phyloP scores from a whole-genome alignment of 2,113 vertebrate genomes.

The Antigone vipio region DNA sequence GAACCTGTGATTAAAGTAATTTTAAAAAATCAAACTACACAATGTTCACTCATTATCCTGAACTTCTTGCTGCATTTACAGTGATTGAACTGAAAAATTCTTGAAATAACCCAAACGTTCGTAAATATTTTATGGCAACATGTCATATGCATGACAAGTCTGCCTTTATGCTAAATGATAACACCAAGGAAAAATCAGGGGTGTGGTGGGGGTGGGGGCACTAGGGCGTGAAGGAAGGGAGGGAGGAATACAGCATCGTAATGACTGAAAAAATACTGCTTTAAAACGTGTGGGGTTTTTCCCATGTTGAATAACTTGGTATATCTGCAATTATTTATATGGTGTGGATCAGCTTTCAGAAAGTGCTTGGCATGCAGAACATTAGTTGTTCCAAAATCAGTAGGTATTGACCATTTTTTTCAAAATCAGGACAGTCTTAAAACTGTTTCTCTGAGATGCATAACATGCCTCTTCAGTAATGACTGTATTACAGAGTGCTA shows the following conservation, averaged over 20 bases:
- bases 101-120: neutral
- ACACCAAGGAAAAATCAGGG: neutral
- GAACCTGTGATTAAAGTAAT: neutral
- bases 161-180: neutral
- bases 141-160: neutral
- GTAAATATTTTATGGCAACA: neutral
- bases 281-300: neutral
- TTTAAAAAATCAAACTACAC: neutral
- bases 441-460: neutral
- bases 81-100: neutral
- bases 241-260: neutral
- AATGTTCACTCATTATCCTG: neutral
- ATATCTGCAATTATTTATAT: neutral
- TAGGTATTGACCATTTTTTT: neutral
- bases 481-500: neutral
- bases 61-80: neutral
- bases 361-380: neutral
- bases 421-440: neutral
- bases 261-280: neutral
- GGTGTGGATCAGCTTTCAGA: neutral
- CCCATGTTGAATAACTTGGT: neutral
- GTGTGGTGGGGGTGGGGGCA: neutral
- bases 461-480: neutral
- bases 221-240: neutral
- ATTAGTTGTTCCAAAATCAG: neutral